Conservation (phyloP, 2,797 vertebrate species). For the Muscicapa comitata region DNA sequence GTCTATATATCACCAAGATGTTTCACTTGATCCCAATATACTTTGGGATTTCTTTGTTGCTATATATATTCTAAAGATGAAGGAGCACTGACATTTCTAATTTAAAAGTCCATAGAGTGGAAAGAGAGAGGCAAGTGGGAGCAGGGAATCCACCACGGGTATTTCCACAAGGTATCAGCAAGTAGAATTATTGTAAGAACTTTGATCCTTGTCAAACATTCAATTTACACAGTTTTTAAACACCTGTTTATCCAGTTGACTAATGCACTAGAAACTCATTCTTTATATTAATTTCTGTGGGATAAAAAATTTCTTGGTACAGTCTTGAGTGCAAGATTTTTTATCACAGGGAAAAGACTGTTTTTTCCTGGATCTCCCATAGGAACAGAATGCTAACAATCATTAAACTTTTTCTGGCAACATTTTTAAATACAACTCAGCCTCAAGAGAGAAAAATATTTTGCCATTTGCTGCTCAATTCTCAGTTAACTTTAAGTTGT, state of each 20-base stretch:
- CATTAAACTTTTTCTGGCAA: not conserved
- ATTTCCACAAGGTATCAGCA: slow-evolving; percentile 31
- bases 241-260: not conserved
- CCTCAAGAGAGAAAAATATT: not conserved
- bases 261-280: slow-evolving; percentile 21
- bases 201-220: slow-evolving; percentile 7
- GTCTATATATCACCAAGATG: not conserved
- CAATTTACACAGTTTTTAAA: slow-evolving; percentile 6
- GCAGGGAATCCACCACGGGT: not conserved
- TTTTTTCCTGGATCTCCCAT: not conserved
- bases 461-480: not conserved
- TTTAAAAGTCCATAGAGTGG: slow-evolving; percentile 38
- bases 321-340: not conserved
- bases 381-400: not conserved
- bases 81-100: slow-evolving; percentile 16
- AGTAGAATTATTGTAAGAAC: not conserved
- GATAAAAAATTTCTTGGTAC: not conserved
- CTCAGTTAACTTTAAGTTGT: not conserved
- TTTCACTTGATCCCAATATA: not conserved
- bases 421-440: not conserved
- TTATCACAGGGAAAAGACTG: not conserved
- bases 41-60: slow-evolving; percentile 18
- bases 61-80: not conserved
- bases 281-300: not conserved
- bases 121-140: slow-evolving; percentile 31